Conservation (phyloP, 2,888 invertebrate species). For the Drosophila flavopinicola region DNA sequence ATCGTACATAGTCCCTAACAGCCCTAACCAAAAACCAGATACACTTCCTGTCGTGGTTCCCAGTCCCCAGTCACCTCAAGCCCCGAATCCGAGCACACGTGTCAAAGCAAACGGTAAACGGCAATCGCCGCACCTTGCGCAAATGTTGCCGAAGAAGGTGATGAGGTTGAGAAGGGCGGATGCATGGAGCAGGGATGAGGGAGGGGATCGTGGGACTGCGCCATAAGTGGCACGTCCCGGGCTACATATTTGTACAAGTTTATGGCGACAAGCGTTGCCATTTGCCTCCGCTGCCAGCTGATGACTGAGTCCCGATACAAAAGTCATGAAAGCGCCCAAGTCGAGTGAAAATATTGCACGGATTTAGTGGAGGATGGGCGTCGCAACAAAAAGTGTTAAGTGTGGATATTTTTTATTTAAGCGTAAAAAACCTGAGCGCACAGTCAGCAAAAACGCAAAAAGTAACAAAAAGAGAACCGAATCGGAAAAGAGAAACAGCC, state of each 20-base stretch:
- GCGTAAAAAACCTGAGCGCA: constrained; percentile 61
- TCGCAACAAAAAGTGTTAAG: constrained; percentile 77
- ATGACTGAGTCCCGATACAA: constrained; percentile 78
- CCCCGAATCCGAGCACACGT: constrained; percentile 52
- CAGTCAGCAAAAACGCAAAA: constrained; percentile 54
- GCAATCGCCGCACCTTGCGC: constrained; percentile 68
- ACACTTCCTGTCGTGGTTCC: constrained; percentile 44
- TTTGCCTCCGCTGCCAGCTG: constrained; percentile 68
- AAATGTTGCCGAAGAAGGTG: constrained; percentile 58
- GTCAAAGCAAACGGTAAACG: constrained; percentile 71
- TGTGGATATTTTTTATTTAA: constrained; percentile 76
- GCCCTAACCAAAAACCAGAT: constrained; percentile 21
- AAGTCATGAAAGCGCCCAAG: constrained; percentile 66
- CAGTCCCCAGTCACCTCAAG: constrained; percentile 33
- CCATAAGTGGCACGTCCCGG: constrained; percentile 73
- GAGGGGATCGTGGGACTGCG: background rate
- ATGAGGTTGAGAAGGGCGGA: constrained; percentile 11
- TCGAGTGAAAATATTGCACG: constrained; percentile 54
- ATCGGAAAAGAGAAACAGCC: constrained; percentile 35
- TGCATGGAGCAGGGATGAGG: background rate
- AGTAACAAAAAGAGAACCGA: constrained; percentile 4
- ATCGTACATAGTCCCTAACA: constrained; percentile 4
- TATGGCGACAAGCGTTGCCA: constrained; percentile 78
- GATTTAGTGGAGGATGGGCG: constrained; percentile 49
- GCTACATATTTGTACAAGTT: constrained; percentile 77